A percentile compares a stretch with the other conserved stretches of the same genome.
phyloP scores from a whole-genome alignment of 2,113 vertebrate species.

The Pollachius pollachius region DNA sequence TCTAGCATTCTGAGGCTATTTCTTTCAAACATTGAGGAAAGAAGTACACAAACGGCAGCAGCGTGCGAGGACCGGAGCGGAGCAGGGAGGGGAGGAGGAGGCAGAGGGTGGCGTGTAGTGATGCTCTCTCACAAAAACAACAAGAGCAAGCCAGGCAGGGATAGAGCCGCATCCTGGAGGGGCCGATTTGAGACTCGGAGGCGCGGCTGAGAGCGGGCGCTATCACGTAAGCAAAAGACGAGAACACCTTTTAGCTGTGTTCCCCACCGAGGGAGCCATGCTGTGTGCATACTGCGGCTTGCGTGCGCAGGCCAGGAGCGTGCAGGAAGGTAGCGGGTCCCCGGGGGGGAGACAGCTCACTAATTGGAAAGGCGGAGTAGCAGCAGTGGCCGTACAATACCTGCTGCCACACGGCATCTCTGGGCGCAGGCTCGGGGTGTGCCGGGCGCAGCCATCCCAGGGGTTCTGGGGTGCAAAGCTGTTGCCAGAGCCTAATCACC shows the following conservation, averaged over 20 bases:
- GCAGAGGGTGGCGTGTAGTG: too few relatives aligned
- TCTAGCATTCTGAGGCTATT: conserved; percentile 33
- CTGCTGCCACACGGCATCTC: conserved; percentile 50
- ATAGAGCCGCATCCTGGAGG: too few relatives aligned
- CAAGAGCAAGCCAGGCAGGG: too few relatives aligned
- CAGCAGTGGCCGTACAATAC: conserved; percentile 66
- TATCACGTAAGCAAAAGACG: too few relatives aligned
- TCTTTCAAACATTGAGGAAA: conserved; percentile 24
- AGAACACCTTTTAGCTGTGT: too few relatives aligned
- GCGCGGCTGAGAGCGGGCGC: too few relatives aligned
- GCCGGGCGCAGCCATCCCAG: conserved; percentile 38
- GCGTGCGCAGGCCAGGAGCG: conserved; percentile 11
- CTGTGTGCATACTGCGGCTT: background rate
- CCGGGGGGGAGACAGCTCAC: conserved; percentile 45
- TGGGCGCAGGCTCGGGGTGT: conserved; percentile 11
- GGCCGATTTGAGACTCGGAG: too few relatives aligned
- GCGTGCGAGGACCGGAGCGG: too few relatives aligned
- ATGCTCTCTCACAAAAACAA: too few relatives aligned
- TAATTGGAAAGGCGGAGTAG: conserved; percentile 67
- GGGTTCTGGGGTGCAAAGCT: conserved; percentile 45
- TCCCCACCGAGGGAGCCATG: too few relatives aligned
- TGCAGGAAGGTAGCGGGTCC: conserved; percentile 49
- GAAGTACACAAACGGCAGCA: too few relatives aligned
- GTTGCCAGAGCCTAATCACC: conserved; percentile 37
- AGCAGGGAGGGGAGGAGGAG: too few relatives aligned